Percentiles rank a stretch among this genome's conserved stretches.
phyloP scores from a whole-genome alignment of 1,140 invertebrate species.

The Pseudomyrmex concolor region DNA sequence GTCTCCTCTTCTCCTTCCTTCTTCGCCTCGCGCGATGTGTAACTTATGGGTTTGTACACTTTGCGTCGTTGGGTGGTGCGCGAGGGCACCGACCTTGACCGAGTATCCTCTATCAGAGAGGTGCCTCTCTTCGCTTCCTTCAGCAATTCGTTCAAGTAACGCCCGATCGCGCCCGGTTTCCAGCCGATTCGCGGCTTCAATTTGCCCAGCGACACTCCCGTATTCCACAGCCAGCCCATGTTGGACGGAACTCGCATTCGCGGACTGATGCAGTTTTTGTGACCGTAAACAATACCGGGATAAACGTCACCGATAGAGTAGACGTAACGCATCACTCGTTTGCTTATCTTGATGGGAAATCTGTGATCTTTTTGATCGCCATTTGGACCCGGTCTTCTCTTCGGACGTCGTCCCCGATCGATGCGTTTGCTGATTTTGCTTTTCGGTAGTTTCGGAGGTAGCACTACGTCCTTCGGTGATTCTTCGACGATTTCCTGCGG shows the following conservation, averaged over 20 bases:
- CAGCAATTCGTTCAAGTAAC: constrained; percentile 75
- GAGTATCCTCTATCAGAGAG: constrained; percentile 51
- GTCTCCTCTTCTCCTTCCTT: constrained; percentile 57
- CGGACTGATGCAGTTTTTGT: constrained; percentile 77
- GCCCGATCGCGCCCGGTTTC: constrained; percentile 80
- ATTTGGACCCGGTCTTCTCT: background rate
- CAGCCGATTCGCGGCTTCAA: constrained; percentile 79
- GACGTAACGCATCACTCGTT: constrained; percentile 74
- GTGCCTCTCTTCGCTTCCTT: constrained; percentile 71
- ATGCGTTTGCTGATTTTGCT: background rate
- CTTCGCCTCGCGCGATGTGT: constrained; percentile 44
- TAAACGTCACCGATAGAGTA: constrained; percentile 69
- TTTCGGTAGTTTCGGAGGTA: background rate
- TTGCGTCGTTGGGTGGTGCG: constrained; percentile 49
- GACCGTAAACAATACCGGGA: constrained; percentile 77
- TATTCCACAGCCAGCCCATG: constrained; percentile 83
- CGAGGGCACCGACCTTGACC: background rate
- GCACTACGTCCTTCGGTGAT: background rate
- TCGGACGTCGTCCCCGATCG: background rate
- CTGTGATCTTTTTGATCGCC: constrained; percentile 1
- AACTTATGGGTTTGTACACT: constrained; percentile 62
- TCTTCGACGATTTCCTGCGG: background rate
- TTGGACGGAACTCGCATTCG: constrained; percentile 79
- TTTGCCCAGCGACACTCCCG: constrained; percentile 59
- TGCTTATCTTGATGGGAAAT: constrained; percentile 71